These are phyloP conservation scores for Heliopora coerulea DNA, from an alignment of 92 coral and sea anemone species.

Conservation along the genomic window DNA sequence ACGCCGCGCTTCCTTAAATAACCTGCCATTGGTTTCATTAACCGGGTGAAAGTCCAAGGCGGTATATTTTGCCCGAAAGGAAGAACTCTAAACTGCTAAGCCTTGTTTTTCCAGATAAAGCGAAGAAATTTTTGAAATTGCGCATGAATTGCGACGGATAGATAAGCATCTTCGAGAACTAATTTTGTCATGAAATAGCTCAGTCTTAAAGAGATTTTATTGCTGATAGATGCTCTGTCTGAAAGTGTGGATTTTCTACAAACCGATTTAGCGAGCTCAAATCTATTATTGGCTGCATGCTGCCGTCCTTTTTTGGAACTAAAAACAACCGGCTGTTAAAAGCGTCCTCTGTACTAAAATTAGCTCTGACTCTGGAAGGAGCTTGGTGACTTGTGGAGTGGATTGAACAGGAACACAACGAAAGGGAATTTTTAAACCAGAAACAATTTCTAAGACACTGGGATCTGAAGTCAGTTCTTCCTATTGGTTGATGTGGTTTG, in stretches of 20 bases:
- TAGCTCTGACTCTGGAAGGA: conserved; percentile 5
- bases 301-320: conserved; percentile 44
- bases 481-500: conserved; percentile 47
- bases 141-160: conserved; percentile 45
- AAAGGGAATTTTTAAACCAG: conserved; percentile 46
- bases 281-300: conserved; percentile 44
- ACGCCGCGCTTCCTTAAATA: conserved; percentile 43
- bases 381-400: conserved; percentile 33
- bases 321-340: conserved; percentile 41
- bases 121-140: conserved; percentile 53
- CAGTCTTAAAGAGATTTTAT: conserved; percentile 46
- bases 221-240: conserved; percentile 47
- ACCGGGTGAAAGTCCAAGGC: conserved; percentile 38
- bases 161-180: conserved; percentile 50
- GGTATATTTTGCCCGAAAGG: conserved; percentile 51
- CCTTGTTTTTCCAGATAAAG: conserved; percentile 41
- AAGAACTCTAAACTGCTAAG: conserved; percentile 38
- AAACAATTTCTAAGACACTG: conserved; percentile 42
- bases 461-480: conserved; percentile 53
- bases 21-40: conserved; percentile 50
- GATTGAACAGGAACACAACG: conserved; percentile 29
- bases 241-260: conserved; percentile 45
- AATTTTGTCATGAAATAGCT: conserved; percentile 56
- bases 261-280: conserved; percentile 44
- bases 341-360: conserved; percentile 34